Base-by-base conservation (phyloP, 2,888 invertebrate genomes). In the Cybosia mesomella region DNA sequence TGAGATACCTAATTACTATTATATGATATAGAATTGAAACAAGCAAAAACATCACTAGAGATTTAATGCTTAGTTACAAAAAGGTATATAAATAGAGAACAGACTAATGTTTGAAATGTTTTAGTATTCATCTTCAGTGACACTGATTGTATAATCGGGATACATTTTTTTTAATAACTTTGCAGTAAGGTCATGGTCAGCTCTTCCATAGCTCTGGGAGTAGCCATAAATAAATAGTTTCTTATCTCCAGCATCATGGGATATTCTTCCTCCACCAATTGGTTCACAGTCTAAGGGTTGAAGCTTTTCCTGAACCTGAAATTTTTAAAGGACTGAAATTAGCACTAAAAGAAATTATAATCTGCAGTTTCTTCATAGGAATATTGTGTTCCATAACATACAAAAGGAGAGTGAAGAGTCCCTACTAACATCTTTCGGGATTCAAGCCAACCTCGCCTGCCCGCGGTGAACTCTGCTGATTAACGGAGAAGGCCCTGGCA, bases 241-340 rank as follows among this genome's bases (percentile, higher is more conserved):
- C 86, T 98, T 98, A 59, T 96, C 95, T 10, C 95, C 95, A 0
- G 97, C 95, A 70, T 98, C 96, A 90, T 98, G 98, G 49, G 97
- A 96, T 83, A 99, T 99, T 84, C 99, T 96, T 18, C 99, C 99
- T 24, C 99, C 99, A 7, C 99, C 99, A 18, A 98, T 91, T 77
- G 98, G 98, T 85, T 98, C 97, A 73, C 97, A 96, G 71, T 97
- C 97, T 69, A 97, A 87, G 36, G 95, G 94, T 53, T 94, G 71
- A 0, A 94, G 86, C 68, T 87, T 90, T 69, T 85, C 88, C 82
- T 93, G 92, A 0, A 95, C 94, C 95, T 95, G 67, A 84, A 83
- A 68, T 57, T 34, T 60, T 64, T 4, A 58, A 67, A 36, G 8
- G 39, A 28, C 10, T 22, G 0, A 58, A 39, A 54, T 58, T 32